phyloP scores from a whole-genome alignment of 64 coral and sea anemone genomes.

The Montipora efflorescens region DNA sequence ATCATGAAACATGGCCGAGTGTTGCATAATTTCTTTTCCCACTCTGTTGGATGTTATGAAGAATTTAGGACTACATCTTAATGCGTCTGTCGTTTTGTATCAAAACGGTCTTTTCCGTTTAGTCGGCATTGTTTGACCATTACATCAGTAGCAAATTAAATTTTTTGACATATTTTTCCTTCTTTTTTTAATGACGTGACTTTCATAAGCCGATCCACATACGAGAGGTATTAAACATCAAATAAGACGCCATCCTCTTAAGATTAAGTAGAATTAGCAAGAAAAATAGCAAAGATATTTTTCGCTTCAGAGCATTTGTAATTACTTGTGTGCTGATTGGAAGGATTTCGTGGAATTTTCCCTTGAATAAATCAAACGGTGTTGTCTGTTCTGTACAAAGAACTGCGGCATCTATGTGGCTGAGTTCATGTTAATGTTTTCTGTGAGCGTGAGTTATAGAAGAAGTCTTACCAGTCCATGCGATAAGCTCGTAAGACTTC shows the following conservation, averaged over 20 bases:
- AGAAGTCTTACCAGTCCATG: no score
- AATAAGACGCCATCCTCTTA: slow-evolving; percentile 3
- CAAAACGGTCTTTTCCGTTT: no score
- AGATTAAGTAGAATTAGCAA: slow-evolving; percentile 28
- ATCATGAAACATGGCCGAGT: no score
- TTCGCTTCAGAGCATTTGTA: neutral
- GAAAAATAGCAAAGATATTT: no score
- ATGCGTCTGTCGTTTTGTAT: no score
- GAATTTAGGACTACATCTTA: no score
- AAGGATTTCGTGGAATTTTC: neutral
- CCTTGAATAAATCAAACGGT: neutral
- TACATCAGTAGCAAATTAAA: no score
- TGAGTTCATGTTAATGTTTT: neutral
- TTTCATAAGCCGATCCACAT: neutral
- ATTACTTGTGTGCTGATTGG: neutral
- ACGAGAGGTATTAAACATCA: slow-evolving; percentile 23
- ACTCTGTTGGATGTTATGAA: no score
- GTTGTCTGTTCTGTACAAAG: neutral
- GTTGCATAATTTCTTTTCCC: no score
- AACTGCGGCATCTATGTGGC: neutral
- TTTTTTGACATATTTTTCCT: neutral
- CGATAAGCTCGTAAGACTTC: no score
- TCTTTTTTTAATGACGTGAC: slow-evolving; percentile 16
- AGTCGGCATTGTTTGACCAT: no score
- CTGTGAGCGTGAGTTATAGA: neutral